These are phyloP conservation scores for Octodon degus DNA, from an alignment of 2,113 vertebrate genomes.

Conservation along the genomic window DNA sequence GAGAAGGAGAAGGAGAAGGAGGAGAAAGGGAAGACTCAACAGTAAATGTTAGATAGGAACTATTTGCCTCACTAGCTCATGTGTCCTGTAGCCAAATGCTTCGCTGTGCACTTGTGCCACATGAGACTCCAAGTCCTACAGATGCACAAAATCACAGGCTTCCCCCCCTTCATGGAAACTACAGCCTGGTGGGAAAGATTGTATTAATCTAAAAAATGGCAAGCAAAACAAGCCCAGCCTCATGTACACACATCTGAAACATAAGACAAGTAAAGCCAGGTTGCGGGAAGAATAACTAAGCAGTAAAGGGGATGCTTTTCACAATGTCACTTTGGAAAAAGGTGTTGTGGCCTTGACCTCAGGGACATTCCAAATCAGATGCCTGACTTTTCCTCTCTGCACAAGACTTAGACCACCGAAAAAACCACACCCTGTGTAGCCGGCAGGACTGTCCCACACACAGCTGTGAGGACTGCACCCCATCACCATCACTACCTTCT, in stretches of 20 bases:
- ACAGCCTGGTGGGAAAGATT: background rate
- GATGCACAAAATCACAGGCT: background rate
- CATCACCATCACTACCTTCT: background rate
- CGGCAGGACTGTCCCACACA: background rate
- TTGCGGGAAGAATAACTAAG: background rate
- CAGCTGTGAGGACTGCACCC: background rate
- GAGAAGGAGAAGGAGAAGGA: background rate
- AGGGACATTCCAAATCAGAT: background rate
- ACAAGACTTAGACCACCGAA: background rate
- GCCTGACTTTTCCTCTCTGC: background rate
- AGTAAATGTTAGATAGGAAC: background rate
- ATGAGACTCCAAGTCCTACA: background rate
- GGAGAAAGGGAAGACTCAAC: background rate
- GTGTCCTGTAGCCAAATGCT: background rate
- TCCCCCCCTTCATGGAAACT: fast-evolving
- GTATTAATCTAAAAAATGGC: too few relatives aligned
- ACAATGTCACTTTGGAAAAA: background rate
- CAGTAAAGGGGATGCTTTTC: background rate
- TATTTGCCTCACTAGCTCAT: background rate
- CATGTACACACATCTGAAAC: background rate
- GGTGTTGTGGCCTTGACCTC: background rate
- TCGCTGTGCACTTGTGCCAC: background rate
- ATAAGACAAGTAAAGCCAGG: background rate
- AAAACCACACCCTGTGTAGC: background rate
- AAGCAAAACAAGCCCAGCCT: background rate